A percentile compares a stretch with the other conserved stretches of the same genome.
Conservation (phyloP, 2,797 vertebrate species). For the Natrix natrix region DNA sequence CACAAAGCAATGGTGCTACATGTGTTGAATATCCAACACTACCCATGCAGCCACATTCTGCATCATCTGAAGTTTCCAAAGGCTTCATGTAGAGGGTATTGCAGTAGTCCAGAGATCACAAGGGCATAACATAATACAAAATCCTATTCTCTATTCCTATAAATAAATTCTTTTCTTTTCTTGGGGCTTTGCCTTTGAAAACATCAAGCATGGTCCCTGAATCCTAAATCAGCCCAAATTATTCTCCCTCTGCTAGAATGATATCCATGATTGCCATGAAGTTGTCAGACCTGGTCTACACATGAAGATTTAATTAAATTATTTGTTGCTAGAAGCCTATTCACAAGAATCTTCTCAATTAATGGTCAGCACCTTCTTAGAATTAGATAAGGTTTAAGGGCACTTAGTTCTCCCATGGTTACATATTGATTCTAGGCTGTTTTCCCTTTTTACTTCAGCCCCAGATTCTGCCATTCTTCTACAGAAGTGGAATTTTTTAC, state of each 20-base stretch:
- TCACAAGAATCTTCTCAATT: too few relatives aligned
- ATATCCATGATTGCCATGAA: neutral
- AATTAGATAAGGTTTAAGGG: neutral
- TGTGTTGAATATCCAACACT: neutral
- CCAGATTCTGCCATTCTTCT: too few relatives aligned
- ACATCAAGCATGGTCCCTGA: neutral
- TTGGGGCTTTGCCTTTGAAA: neutral
- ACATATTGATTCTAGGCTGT: too few relatives aligned
- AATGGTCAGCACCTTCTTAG: too few relatives aligned
- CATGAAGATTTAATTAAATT: too few relatives aligned
- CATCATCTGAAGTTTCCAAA: neutral
- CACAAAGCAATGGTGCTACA: too few relatives aligned
- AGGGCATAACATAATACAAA: neutral
- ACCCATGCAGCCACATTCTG: neutral
- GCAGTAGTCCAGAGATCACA: too few relatives aligned
- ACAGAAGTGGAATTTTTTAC: neutral
- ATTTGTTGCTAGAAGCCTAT: too few relatives aligned
- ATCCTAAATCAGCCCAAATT: neutral
- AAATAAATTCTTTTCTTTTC: neutral
- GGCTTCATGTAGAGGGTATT: too few relatives aligned
- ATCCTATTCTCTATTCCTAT: neutral
- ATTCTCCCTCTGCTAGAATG: neutral
- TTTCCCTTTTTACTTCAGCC: neutral
- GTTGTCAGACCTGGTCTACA: neutral
- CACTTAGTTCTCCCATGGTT: too few relatives aligned